Evolutionary conservation across 1,140 invertebrate species (phyloP), one percentile per base, ranked within the genome.

Genomic region (Anoplolepis gracilipes): DNA sequence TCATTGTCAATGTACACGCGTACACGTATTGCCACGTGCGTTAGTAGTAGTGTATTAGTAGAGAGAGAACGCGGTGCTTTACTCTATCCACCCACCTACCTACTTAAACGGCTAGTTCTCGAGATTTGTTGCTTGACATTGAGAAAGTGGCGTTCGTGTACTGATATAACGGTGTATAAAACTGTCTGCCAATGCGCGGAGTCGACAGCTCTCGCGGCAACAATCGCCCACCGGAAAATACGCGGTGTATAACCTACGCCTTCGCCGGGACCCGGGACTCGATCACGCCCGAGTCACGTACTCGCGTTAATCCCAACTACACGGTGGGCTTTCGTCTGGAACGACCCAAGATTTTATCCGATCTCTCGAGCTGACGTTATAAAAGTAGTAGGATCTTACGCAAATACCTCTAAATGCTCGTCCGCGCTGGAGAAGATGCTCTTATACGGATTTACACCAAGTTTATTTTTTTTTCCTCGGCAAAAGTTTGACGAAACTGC

Each of bases 71-170:
- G 36, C 64, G 2, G 25, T 16, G n/a, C n/a, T n/a, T 10, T 19
- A 36, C 55, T 22, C 19, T 25, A 55, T 19, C 28, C 49, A 42
- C 42, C 16, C 25, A 55, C 25, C 70, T n/a, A 13, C 22, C 55
- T 49, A 49, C 16, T 49, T 49, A n/a, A 81, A 22, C 55, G 22
- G 36, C 16, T 77, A 49, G 59, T 88, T 85, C 77, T 88, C 79
- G 55, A 88, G 90, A 91, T 92, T 91, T 91, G 87, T 90, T 91
- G 77, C 77, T 77, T 61, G 90, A 90, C 90, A 81, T 91, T 92
- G 87, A 91, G 86, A 91, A 90, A 92, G 84, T 86, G 84, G 62
- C 70, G 57, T 90, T 85, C 81, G 39, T 55, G 10, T 49, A 59
- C 49, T 59, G n/a, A n/a, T 59, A 42, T 46, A 69, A 53, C 76